These are phyloP conservation scores for Arizona elegans DNA, from an alignment of 2,113 vertebrate genomes.

Conservation along the genomic window DNA sequence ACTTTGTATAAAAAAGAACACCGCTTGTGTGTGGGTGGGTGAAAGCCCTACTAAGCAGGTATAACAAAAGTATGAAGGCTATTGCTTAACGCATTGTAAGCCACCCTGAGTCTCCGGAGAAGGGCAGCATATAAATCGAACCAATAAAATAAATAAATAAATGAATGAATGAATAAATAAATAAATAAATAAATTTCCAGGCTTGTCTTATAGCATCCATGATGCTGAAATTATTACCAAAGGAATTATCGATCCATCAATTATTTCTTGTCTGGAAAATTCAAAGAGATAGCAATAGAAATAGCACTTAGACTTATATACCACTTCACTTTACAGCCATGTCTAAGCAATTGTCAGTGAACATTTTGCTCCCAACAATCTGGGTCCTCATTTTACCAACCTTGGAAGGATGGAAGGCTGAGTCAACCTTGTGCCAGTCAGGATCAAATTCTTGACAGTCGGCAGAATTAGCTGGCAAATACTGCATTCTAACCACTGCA, in stretches of 20 bases:
- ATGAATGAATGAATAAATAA: no score
- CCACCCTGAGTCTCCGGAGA: no score
- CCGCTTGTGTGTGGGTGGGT: no score
- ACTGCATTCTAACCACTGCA: background rate
- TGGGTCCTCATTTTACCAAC: background rate
- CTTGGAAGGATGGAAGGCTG: background rate
- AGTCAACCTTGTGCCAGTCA: background rate
- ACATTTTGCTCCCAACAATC: background rate
- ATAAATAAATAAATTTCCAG: background rate
- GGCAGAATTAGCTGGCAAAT: background rate
- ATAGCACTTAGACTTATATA: background rate
- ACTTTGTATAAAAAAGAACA: no score
- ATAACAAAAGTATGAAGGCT: no score
- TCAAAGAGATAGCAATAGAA: background rate
- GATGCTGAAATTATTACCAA: background rate
- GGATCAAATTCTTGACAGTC: background rate
- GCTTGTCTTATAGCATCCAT: background rate
- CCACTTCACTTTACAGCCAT: background rate
- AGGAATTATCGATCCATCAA: constrained; percentile 2
- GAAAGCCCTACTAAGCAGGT: no score
- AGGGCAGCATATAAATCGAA: no score
- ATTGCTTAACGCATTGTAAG: no score
- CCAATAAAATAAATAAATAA: no score
- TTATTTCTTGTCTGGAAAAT: background rate
- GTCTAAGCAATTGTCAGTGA: background rate